Conservation (phyloP, 2,797 vertebrate genomes). For the Sebastes minor region DNA sequence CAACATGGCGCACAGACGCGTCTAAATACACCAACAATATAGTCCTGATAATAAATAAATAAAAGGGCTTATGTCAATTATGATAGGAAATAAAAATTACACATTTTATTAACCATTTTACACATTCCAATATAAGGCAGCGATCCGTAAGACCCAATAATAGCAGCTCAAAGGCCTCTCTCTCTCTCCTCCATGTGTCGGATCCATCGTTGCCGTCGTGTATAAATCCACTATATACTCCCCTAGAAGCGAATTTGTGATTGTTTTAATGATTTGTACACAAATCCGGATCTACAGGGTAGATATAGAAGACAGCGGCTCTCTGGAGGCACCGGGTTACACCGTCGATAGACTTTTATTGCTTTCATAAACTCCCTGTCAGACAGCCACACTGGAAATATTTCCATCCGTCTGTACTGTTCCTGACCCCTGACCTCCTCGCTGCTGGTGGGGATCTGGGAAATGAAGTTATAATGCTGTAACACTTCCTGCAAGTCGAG, state of each 20-base stretch:
- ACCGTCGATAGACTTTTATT: constrained; percentile 33
- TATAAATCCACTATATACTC: constrained; percentile 99
- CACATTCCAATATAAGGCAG: background rate
- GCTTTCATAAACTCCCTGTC: constrained; percentile 52
- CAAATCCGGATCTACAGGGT: constrained; percentile 99
- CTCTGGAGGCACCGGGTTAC: constrained; percentile 67
- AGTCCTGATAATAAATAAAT: background rate
- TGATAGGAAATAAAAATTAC: background rate
- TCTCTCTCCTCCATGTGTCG: background rate
- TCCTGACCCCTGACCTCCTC: constrained; percentile 37
- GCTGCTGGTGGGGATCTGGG: constrained; percentile 13
- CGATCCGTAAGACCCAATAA: background rate
- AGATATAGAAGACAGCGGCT: constrained; percentile 99
- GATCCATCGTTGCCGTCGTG: constrained; percentile 85
- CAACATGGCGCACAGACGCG: background rate
- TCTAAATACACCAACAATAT: background rate
- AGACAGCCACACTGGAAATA: constrained; percentile 21
- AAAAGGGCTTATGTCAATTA: fast-evolving
- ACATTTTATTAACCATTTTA: background rate
- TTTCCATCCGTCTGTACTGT: constrained; percentile 42
- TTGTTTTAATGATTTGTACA: constrained; percentile 90
- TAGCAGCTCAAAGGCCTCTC: constrained; percentile 23
- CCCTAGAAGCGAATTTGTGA: constrained; percentile 99
- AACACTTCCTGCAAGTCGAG: constrained; percentile 21
- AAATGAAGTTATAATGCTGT: constrained; percentile 20